phyloP scores from a whole-genome alignment of 2,113 vertebrate species.

The Corythaeola cristata region DNA sequence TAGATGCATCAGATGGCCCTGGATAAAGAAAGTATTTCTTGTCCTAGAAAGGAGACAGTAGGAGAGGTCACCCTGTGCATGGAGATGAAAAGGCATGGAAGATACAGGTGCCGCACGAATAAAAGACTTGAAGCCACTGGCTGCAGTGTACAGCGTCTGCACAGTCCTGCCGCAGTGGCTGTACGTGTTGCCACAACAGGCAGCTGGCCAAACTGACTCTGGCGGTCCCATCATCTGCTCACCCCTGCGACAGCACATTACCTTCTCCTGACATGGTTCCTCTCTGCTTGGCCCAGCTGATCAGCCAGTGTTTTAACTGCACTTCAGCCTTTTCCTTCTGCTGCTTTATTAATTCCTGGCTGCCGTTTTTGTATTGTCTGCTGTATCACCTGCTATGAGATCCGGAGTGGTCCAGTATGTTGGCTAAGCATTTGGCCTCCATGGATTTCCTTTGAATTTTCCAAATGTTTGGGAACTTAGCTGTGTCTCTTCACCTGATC shows the following conservation, averaged over 20 bases:
- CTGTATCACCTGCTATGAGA: not conserved
- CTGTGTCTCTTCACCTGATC: not conserved
- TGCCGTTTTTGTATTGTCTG: not conserved
- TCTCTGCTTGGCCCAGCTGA: not conserved
- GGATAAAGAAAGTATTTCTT: conserved; percentile 13
- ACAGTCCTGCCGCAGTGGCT: not conserved
- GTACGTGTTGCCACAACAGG: fast-evolving
- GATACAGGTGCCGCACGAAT: not conserved
- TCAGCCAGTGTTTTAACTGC: not conserved
- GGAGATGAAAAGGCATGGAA: not conserved
- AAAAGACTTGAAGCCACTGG: not conserved
- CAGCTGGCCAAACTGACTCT: not conserved
- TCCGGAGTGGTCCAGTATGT: not conserved
- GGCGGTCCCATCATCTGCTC: not conserved
- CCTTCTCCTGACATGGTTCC: not conserved
- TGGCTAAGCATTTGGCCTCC: not conserved
- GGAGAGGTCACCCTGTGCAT: not conserved
- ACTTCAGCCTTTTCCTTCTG: not conserved
- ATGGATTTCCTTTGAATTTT: not conserved
- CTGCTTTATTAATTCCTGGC: not conserved
- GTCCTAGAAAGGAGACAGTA: not conserved
- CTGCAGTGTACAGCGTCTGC: not conserved
- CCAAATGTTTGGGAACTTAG: not conserved
- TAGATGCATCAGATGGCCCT: not conserved
- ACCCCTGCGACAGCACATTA: not conserved